Percentiles rank a stretch among this genome's conserved stretches.
Conservation (phyloP, 2,888 invertebrate species). For the Lochmaea capreae region DNA sequence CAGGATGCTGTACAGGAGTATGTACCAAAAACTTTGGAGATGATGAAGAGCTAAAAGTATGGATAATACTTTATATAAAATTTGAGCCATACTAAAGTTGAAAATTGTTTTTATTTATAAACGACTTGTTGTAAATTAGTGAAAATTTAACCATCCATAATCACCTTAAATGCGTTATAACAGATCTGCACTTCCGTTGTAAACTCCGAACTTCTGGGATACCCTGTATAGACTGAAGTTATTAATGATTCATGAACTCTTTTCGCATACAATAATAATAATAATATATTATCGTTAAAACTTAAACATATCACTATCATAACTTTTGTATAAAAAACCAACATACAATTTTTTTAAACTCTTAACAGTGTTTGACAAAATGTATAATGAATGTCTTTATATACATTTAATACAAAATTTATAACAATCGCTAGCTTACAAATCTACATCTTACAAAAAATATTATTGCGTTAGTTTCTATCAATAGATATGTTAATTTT, state of each 20-base stretch:
- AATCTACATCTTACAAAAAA: slow-evolving; percentile 52
- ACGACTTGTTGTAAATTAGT: too few species aligned
- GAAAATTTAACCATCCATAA: too few species aligned
- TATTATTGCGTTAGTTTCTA: slow-evolving; percentile 51
- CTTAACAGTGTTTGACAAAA: not conserved
- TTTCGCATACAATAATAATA: not conserved
- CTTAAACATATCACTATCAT: not conserved
- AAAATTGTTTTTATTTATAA: too few species aligned
- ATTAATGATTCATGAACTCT: not conserved
- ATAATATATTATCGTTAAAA: not conserved
- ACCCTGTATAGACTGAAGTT: not conserved
- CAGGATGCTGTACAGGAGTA: too few species aligned
- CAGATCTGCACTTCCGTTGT: too few species aligned
- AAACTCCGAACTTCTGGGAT: too few species aligned
- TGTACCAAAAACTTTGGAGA: too few species aligned
- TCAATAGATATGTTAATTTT: slow-evolving; percentile 39
- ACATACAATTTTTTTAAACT: not conserved
- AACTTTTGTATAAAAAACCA: slow-evolving; percentile 17
- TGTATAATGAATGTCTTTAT: slow-evolving; percentile 33
- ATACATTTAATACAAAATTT: slow-evolving; percentile 48
- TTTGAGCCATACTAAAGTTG: too few species aligned
- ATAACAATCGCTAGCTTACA: slow-evolving; percentile 46
- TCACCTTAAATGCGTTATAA: too few species aligned
- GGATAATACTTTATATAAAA: too few species aligned
- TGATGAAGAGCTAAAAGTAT: too few species aligned